A percentile compares a stretch with the other conserved stretches of the same genome.
Evolutionary conservation across 2,888 invertebrate species (phyloP).

Genomic region (Drosophila mettleri): DNA sequence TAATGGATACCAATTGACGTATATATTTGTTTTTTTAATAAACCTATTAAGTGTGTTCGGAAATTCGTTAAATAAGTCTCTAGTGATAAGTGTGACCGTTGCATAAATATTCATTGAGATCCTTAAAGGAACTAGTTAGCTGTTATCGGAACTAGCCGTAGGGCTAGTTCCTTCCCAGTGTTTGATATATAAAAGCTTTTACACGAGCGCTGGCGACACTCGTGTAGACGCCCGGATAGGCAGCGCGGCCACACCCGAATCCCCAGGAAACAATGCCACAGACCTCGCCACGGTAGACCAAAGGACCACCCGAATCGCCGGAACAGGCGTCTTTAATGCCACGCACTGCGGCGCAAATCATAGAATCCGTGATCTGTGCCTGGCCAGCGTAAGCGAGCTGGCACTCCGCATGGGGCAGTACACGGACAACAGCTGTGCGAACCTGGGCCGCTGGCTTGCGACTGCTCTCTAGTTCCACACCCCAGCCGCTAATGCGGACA

Average conservation of each 20-base stretch:
- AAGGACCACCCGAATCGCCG: conserved; percentile 84
- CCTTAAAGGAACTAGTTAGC: neutral
- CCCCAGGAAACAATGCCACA: conserved; percentile 89
- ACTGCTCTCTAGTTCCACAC: conserved; percentile 64
- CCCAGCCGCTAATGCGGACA: conserved; percentile 82
- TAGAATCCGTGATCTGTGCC: conserved; percentile 73
- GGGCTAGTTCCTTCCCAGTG: conserved; percentile 28
- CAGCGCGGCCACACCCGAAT: conserved; percentile 74
- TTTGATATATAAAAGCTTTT: conserved; percentile 60
- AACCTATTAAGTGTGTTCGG: conserved; percentile 1
- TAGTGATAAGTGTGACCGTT: neutral
- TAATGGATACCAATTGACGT: conserved; percentile 14
- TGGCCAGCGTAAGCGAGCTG: conserved; percentile 51
- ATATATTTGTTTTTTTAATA: conserved; percentile 21
- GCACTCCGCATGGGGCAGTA: conserved; percentile 66
- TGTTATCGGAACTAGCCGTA: neutral
- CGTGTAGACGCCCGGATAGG: conserved; percentile 81
- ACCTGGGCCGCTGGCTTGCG: conserved; percentile 69
- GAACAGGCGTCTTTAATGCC: conserved; percentile 81
- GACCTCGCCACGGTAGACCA: conserved; percentile 77
- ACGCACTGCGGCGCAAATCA: conserved; percentile 81
- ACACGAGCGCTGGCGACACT: conserved; percentile 69
- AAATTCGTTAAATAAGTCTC: neutral
- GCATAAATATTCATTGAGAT: neutral
- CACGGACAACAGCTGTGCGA: conserved; percentile 69